A percentile compares a stretch with the other conserved stretches of the same genome.
phyloP scores from a whole-genome alignment of 1,140 invertebrate species.

The Bombus waltoni region DNA sequence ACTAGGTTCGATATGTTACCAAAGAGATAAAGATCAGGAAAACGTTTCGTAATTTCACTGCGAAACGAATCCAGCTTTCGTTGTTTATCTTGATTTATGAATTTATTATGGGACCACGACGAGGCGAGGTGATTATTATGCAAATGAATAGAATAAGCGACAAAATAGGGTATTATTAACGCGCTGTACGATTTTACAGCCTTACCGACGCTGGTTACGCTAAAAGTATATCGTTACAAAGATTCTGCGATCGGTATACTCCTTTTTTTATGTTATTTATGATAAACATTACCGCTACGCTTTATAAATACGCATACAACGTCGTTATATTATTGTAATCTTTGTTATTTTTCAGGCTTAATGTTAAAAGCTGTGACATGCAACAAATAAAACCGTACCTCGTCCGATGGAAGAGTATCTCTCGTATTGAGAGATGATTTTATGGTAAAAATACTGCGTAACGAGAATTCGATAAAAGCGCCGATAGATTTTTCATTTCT shows the following conservation, averaged over 20 bases:
- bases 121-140: constrained; percentile 5
- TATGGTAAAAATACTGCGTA: background rate
- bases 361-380: background rate
- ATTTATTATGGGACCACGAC: constrained; percentile 7
- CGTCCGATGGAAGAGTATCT: background rate
- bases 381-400: no score
- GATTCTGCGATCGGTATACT: no score
- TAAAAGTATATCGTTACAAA: background rate
- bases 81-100: background rate
- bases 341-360: background rate
- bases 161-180: constrained; percentile 7
- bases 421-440: background rate
- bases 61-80: background rate
- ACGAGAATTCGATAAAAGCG: constrained; percentile 2
- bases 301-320: no score
- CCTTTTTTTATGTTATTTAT: no score
- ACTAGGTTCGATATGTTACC: background rate
- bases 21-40: background rate
- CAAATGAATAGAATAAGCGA: constrained; percentile 9
- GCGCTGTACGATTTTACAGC: background rate
- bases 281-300: no score
- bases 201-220: background rate
- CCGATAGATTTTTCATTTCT: background rate
- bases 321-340: background rate
- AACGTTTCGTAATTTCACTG: constrained; percentile 3